Evolutionary conservation across 2,797 vertebrate species (phyloP).

Genomic region (Mus minutoides): DNA sequence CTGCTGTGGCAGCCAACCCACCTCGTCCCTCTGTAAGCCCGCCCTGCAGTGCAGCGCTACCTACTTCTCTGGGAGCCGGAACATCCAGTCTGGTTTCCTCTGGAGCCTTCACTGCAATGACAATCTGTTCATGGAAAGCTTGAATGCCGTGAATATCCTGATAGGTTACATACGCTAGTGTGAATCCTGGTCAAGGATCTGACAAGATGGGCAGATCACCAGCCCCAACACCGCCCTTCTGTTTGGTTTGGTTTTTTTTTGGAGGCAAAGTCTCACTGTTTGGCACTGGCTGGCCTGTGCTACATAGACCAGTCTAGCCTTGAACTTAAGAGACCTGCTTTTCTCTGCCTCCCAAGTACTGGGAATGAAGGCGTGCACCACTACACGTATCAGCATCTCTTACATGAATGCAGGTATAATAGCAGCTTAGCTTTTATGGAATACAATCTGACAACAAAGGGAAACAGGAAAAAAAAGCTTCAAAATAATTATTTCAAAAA

Average conservation of each 20-base stretch:
- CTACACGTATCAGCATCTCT: neutral
- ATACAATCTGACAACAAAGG: neutral
- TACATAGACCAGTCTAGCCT: too few species aligned
- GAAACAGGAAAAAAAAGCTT: neutral
- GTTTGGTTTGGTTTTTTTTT: neutral
- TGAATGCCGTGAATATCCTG: constrained; percentile 91
- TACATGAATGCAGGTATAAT: neutral
- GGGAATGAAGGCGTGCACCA: neutral
- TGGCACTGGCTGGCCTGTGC: neutral
- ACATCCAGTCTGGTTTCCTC: constrained; percentile 95
- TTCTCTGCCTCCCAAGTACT: neutral
- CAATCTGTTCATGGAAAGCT: constrained; percentile 92
- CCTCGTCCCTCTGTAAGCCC: neutral
- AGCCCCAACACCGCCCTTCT: too few species aligned
- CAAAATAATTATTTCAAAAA: neutral
- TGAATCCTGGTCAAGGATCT: constrained; percentile 82
- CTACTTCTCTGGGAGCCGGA: constrained; percentile 92
- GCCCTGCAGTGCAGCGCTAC: neutral
- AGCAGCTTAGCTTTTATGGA: neutral
- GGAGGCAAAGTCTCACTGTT: neutral
- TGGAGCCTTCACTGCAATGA: constrained; percentile 94
- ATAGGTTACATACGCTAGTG: constrained; percentile 93
- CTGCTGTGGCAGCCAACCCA: accelerated
- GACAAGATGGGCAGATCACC: neutral
- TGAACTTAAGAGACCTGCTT: neutral